Evolutionary conservation across 2,113 vertebrate species (phyloP), one percentile per base, ranked within the genome.

Genomic region (Eira barbara): DNA sequence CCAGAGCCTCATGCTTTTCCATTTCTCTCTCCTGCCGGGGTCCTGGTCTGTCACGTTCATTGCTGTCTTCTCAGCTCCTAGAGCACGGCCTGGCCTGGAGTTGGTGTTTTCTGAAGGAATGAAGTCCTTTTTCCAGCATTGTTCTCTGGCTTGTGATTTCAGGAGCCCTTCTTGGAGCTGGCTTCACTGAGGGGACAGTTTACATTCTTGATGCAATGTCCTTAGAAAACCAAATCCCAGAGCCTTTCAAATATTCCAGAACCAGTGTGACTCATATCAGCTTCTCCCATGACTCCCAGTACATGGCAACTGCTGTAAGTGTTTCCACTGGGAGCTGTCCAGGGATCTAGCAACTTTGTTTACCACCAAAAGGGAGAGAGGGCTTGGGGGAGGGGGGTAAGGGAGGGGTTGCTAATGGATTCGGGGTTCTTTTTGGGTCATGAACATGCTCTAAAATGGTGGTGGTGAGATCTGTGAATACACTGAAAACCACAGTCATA

Each of bases 221-320:
- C 59, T 98, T 99, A 80, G 94, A 98, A 89, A 99, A 98, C 84
- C 98, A 99, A 95, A 97, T 91, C 21, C 59, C 98, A 0, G 97
- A 99, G 86, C 97, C 98, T 76, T 99, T 99, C 97, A 98, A 92
- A 21, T 99, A 98, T 96, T 99, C 99, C 0, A 96, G 88, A 36
- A 98, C 99, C 81, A 95, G 98, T 0, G 99, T 99, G 97, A 99
- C 99, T 14, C 99, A 99, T 17, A 98, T 99, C 14, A 98, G 98
- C 94, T 99, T 99, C 98, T 99, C 99, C 2, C 98, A 99, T 0
- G 98, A 99, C 97, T 99, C 99, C 0, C 95, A 98, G 69, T 99
- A 99, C 96, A 98, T 99, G 31, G 99, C 99, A 1, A 99, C 99
- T 0, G 99, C 99, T 3, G 99, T 99, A 92, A 99, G 99, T 97